Evolutionary conservation across 2,113 vertebrate species (phyloP).

Genomic region (Cisticola juncidis): DNA sequence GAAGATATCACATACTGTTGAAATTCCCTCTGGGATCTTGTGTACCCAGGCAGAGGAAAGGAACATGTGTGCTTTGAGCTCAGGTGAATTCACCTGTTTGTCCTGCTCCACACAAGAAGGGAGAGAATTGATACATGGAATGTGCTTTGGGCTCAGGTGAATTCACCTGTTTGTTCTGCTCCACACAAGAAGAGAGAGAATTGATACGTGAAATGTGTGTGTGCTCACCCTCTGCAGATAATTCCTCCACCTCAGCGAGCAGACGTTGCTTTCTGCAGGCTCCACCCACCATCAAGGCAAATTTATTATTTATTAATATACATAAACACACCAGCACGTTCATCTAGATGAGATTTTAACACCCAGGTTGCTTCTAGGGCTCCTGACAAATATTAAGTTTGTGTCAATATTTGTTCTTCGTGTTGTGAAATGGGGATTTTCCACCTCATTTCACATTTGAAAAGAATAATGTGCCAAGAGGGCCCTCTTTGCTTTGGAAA

Average conservation of each 20-base stretch:
- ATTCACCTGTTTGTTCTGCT: neutral
- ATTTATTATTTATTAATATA: constrained; percentile 41
- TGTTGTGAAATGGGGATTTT: constrained; percentile 85
- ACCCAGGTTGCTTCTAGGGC: constrained; percentile 72
- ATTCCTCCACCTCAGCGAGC: neutral
- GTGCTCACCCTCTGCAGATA: neutral
- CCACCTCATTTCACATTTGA: constrained; percentile 84
- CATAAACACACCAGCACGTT: neutral
- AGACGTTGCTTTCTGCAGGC: neutral
- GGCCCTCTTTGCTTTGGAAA: constrained; percentile 61
- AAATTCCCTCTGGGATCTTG: rapidly evolving
- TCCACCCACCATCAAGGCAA: neutral
- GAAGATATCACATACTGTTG: neutral
- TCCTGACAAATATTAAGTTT: constrained; percentile 79
- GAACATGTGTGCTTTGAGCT: rapidly evolving
- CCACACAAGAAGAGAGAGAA: neutral
- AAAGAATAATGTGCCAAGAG: constrained; percentile 77
- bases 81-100: rapidly evolving
- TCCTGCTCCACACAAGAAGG: neutral
- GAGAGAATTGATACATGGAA: rapidly evolving
- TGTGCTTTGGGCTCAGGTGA: too few species aligned
- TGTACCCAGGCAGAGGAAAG: neutral
- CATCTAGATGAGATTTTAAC: neutral
- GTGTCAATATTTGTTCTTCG: constrained; percentile 83
- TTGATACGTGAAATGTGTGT: rapidly evolving